Base-by-base conservation (phyloP, 2,797 vertebrate species). In the Halcyon leucocephala region DNA sequence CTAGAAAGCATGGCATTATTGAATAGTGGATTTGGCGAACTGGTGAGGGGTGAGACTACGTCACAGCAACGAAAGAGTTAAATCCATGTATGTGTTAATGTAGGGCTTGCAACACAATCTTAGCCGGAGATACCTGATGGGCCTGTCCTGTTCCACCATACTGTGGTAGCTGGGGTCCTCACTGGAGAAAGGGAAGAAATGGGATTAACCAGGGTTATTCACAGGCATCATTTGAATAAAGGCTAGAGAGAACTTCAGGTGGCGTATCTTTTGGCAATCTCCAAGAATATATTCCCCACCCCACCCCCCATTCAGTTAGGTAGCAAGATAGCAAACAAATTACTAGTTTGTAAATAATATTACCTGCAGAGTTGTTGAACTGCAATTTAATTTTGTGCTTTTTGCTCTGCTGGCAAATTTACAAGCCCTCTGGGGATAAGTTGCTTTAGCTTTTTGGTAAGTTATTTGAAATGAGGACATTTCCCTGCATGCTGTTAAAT, bases 31-130 rank as follows among this genome's bases (percentile, higher is more conserved):
- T 54, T 46, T 52, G 81, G 52, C 52, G 31, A n/a, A 54, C 29
- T 54, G 18, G 52, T 19, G 52, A 54, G 29, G 24, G 49, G 16
- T 64, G 14, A 85, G 26, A 20, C 48, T 42, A 7, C 37, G 4
- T 26, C 18, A 24, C 3, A 70, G 62, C 58, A 58, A 24, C 8
- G 12, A 3, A 35, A 33, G 25, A 41, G 20, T 12, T 29, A 25
- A 33, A 14, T 18, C 28, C 5, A 2, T 6, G 14, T 22, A 3
- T 8, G 0, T 13, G n/a, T 25, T 1, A 2, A 1, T 48, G 55
- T 5, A 15, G 35, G 35, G 20, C 11, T 15, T 57, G 49, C 48
- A 39, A 2, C 25, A 18, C 37, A 17, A 2, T 0, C 37, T 52
- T 6, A 57, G 57, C 39, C 64, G n/a, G 78, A 33, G 66, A 29